These are phyloP conservation scores for Tenthredo mesomela DNA, from an alignment of 2,888 invertebrate species.

Conservation along the genomic window DNA sequence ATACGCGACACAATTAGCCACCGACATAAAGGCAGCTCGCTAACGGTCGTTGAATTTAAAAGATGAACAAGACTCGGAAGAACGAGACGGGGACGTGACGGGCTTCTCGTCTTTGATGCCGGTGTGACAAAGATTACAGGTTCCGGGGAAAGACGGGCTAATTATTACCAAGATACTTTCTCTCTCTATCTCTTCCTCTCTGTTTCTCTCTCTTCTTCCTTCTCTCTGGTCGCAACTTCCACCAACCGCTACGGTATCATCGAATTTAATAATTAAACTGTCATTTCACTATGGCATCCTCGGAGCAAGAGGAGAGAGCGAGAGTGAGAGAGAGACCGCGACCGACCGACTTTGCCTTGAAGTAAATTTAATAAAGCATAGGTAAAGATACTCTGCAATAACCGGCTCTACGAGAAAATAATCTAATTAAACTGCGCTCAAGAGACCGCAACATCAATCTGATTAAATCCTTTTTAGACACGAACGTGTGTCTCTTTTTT, in stretches of 20 bases:
- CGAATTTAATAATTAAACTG: slow-evolving; percentile 52
- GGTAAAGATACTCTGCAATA: slow-evolving; percentile 10
- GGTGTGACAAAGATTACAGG: slow-evolving; percentile 49
- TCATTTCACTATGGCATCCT: slow-evolving; percentile 23
- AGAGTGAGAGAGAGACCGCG: not conserved
- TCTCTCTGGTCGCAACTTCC: not conserved
- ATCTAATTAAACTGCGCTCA: not conserved
- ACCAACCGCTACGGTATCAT: slow-evolving; percentile 31
- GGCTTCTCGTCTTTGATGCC: slow-evolving; percentile 32
- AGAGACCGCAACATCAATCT: not conserved
- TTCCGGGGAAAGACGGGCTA: slow-evolving; percentile 5
- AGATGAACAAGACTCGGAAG: not conserved
- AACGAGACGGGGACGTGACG: not conserved
- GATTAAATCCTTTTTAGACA: not conserved
- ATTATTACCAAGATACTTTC: slow-evolving; percentile 31
- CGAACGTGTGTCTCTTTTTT: too few relatives aligned
- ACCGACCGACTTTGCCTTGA: too few relatives aligned
- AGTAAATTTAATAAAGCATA: slow-evolving; percentile 25
- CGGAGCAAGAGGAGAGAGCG: too few relatives aligned
- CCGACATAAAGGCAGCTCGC: not conserved
- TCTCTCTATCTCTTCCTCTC: not conserved
- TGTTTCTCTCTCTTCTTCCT: not conserved
- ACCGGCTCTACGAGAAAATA: not conserved
- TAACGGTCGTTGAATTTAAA: slow-evolving; percentile 1
- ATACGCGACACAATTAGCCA: not conserved